Percentiles rank a stretch among this genome's conserved stretches.
Evolutionary conservation across 2,888 invertebrate species (phyloP).

Genomic region (Chaetoderma sp.): DNA sequence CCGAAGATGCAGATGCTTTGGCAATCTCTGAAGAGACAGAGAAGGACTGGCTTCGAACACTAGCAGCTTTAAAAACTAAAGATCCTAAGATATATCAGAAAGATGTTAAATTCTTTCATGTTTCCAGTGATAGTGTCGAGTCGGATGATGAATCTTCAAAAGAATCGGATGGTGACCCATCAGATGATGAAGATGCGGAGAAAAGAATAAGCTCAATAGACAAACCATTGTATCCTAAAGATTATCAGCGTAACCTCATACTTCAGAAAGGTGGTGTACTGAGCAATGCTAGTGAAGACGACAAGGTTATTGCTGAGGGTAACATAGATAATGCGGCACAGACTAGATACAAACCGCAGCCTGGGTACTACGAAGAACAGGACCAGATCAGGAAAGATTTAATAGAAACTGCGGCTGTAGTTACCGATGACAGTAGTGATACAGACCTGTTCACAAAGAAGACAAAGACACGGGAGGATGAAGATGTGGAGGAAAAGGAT

Average conservation of each 20-base stretch:
- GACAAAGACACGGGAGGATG: too few relatives aligned
- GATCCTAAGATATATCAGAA: slow-evolving; percentile 91
- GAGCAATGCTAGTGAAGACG: slow-evolving; percentile 32
- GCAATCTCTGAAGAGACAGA: slow-evolving; percentile 80
- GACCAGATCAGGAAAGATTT: slow-evolving; percentile 76
- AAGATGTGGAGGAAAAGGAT: too few relatives aligned
- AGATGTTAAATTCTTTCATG: slow-evolving; percentile 70
- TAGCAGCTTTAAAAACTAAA: slow-evolving; percentile 86
- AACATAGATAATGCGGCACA: slow-evolving; percentile 42
- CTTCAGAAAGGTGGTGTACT: slow-evolving; percentile 75
- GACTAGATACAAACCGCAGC: slow-evolving; percentile 42
- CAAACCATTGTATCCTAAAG: slow-evolving; percentile 76
- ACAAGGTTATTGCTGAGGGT: too few relatives aligned
- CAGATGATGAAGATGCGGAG: slow-evolving; percentile 64
- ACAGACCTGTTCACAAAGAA: too few relatives aligned
- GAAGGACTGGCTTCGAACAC: slow-evolving; percentile 87
- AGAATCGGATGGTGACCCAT: neutral
- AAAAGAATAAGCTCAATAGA: slow-evolving; percentile 61
- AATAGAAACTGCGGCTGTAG: too few relatives aligned
- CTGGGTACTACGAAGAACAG: slow-evolving; percentile 77
- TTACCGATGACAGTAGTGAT: too few relatives aligned
- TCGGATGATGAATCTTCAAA: neutral
- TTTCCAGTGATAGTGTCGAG: slow-evolving; percentile 61
- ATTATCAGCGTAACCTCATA: slow-evolving; percentile 83
- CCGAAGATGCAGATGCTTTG: slow-evolving; percentile 68